A percentile compares a stretch with the other conserved stretches of the same genome.
Evolutionary conservation across 1,140 invertebrate genomes (phyloP).

Genomic region (Hylaeus volcanicus): DNA sequence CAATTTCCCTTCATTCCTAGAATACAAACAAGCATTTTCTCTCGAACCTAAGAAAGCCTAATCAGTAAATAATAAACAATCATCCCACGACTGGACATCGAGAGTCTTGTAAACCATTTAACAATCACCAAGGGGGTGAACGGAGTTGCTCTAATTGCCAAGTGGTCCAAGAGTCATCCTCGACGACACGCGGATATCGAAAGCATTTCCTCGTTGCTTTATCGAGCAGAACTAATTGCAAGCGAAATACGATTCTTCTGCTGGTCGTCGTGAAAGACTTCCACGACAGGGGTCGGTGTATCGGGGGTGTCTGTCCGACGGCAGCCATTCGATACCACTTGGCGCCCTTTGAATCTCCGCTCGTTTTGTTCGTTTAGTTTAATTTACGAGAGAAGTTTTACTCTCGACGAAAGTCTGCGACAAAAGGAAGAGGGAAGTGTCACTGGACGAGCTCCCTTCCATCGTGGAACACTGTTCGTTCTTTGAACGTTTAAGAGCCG

Average conservation of each 20-base stretch:
- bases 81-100: no score
- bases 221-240: slow-evolving; percentile 61
- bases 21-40: neutral
- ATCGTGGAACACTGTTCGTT: no score
- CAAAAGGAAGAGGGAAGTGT: no score
- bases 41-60: neutral
- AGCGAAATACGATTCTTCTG: slow-evolving; percentile 50
- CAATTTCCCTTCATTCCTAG: neutral
- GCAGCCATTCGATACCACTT: neutral
- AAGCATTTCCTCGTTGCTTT: slow-evolving; percentile 59
- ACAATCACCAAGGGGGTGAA: neutral
- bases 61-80: no score
- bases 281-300: neutral
- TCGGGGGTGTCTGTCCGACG: neutral
- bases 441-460: no score
- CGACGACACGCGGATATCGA: slow-evolving; percentile 50
- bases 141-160: slow-evolving; percentile 38
- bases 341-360: neutral
- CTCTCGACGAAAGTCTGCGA: no score
- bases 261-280: neutral
- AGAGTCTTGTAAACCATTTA: neutral
- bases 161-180: slow-evolving; percentile 35
- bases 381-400: neutral
- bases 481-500: no score
- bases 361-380: neutral